Evolutionary conservation across 2,888 invertebrate species (phyloP).

Genomic region (Calephelis perditalis): DNA sequence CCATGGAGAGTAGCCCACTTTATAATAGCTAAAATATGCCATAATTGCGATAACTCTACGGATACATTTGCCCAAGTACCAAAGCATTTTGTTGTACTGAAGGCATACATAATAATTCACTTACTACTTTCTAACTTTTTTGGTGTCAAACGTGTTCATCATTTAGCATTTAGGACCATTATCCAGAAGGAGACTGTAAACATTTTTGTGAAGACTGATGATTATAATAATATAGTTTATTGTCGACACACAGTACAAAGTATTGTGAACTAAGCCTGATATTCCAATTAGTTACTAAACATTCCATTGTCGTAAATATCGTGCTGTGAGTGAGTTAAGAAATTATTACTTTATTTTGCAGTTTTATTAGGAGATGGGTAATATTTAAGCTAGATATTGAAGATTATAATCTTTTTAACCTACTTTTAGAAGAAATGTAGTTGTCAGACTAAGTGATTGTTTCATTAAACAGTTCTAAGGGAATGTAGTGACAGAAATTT

Average conservation of each 20-base stretch:
- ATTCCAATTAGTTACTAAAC: background rate
- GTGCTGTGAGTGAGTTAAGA: background rate
- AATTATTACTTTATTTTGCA: background rate
- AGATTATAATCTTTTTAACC: constrained; percentile 1
- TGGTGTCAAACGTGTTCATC: background rate
- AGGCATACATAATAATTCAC: constrained; percentile 1
- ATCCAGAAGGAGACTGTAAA: no score
- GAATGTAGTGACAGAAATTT: constrained; percentile 1
- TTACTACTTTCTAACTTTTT: background rate
- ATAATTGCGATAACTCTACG: no score
- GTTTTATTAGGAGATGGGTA: background rate
- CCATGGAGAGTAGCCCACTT: constrained; percentile 22
- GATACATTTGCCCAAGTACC: no score
- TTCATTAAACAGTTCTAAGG: background rate
- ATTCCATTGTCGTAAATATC: background rate
- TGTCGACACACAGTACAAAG: background rate
- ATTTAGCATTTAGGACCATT: no score
- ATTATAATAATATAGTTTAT: no score
- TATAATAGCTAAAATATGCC: constrained; percentile 13
- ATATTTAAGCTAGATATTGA: background rate
- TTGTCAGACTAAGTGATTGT: constrained; percentile 1
- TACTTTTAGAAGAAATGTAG: background rate
- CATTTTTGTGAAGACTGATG: no score
- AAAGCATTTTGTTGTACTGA: background rate
- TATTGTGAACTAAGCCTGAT: background rate